Percentiles rank a stretch among this genome's conserved stretches.
Conservation (phyloP, 2,797 vertebrate species). For the Furcifer pardalis region DNA sequence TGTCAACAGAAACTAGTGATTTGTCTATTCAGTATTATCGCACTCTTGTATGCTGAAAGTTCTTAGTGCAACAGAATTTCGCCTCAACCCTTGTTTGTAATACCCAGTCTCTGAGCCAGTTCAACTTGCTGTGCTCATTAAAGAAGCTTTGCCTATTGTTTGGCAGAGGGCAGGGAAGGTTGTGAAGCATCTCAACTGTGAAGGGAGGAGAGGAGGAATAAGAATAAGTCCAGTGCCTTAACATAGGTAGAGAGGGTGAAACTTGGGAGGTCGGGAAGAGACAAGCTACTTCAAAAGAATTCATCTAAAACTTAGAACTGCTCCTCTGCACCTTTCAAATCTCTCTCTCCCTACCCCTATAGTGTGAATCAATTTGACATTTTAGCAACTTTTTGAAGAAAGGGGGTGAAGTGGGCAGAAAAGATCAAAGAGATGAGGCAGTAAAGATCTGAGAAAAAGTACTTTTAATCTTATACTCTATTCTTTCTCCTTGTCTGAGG, state of each 20-base stretch:
- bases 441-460: conserved; percentile 70
- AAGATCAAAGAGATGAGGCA: conserved; percentile 66
- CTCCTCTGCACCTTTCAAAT: conserved; percentile 67
- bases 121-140: conserved; percentile 39
- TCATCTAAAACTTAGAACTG: conserved; percentile 52
- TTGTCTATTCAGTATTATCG: too few relatives aligned
- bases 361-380: conserved; percentile 69
- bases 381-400: conserved; percentile 71
- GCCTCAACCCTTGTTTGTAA: conserved; percentile 15
- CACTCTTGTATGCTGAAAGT: neutral
- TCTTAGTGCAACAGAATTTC: conserved; percentile 16
- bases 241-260: conserved; percentile 45
- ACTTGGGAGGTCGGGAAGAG: conserved; percentile 42
- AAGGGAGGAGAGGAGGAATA: conserved; percentile 34
- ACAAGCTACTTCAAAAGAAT: conserved; percentile 65
- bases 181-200: conserved; percentile 46
- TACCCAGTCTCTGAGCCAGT: conserved; percentile 32
- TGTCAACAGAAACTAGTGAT: too few relatives aligned
- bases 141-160: conserved; percentile 41
- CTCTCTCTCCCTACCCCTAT: conserved; percentile 55
- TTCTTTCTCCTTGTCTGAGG: conserved; percentile 34
- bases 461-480: conserved; percentile 60
- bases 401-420: conserved; percentile 69
- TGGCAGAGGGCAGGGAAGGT: conserved; percentile 32
- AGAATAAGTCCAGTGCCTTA: conserved; percentile 52